Evolutionary conservation across 2,888 invertebrate genomes (phyloP), one percentile per base, ranked within the genome.

Genomic region (Cerastis leucographa): DNA sequence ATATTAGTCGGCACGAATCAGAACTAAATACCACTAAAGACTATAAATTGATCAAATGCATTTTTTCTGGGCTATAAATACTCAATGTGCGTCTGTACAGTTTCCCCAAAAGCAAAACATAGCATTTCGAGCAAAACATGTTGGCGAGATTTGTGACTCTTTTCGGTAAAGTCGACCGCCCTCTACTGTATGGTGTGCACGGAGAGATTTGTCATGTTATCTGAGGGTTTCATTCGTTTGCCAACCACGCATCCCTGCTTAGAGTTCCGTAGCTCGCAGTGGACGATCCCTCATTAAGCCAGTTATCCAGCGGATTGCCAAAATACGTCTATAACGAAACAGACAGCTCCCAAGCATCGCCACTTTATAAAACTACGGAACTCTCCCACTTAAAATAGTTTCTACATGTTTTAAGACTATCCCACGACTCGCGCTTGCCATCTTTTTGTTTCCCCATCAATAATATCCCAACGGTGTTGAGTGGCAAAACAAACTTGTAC

Each of bases 401-500:
- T 14, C 8, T n/a, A 64, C 22, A 56, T 29, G 0, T 42, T 62
- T 9, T 11, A 17, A 56, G 0, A 65, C 1, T 19, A 40, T 35
- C 17, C 2, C 54, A 62, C 83, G 64, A 44, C 44, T 71, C 69
- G 65, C 62, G 12, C 68, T 61, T 85, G n/a, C 29, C 74, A 40
- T 11, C 40, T 51, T 85, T 68, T 67, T 71, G 59, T 85, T 82
- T 72, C 84, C 12, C 44, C 70, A 82, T 62, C 25, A 71, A 49
- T 74, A 71, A 77, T 77, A 46, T 67, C 59, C n/a, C 2, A 44
- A 46, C 54, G 46, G 74, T 74, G 87, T 78, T 86, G 71, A 86
- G 80, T 82, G 72, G 87, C 87, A 86, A 85, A 86, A 86, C 85
- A 82, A 74, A 56, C 29, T 25, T 59, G 29, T 64, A 76, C 62